Base-by-base conservation (phyloP, 2,888 invertebrate species). In the Scrobipalpa costella region DNA sequence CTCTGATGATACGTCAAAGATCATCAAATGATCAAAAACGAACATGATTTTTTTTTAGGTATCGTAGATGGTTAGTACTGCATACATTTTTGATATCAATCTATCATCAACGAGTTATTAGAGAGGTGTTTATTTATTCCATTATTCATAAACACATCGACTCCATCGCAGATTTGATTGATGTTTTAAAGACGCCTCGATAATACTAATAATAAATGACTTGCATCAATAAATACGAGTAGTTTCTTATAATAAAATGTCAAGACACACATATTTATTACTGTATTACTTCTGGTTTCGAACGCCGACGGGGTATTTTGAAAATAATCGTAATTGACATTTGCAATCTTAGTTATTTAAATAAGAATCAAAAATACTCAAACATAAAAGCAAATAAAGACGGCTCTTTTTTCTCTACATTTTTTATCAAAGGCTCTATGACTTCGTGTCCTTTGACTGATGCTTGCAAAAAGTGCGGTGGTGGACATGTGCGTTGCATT, bases 401-500 rank as follows among this genome's bases (percentile, higher is more conserved):
- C 3, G n/a, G 44, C 44, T 44, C 13, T 13, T 13, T 44, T 44
- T 44, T n/a, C 6, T 5, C 27, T 27, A 27, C 2, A 27, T 44
- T n/a, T 44, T 44, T 44, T 44, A 6, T 15, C 15, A 44, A 44
- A 44, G 15, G 5, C 15, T 44, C 15, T 44, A n/a, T 15, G 9
- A 44, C n/a, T 44, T 44, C 44, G n/a, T 44, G 44, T 44, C 44
- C 17, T 38, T 19, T 36, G 17, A 38, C 27, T 57, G 34, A 21
- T 52, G 15, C 15, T 15, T 2, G 36, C 57, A 57, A 57, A 57
- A 57, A 57, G 7, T 1, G n/a, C 13, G 2, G 1, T 69, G 74
- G 75, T 74, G 76, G 74, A 75, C 66, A 73, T 73, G 70, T 55
- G 64, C 44, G 33, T 34, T 13, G 64, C 63, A 81, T 67, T 63